Percentiles rank a stretch among this genome's conserved stretches.
Evolutionary conservation across 2,888 invertebrate species (phyloP).

Genomic region (Ernsta delagoae): DNA sequence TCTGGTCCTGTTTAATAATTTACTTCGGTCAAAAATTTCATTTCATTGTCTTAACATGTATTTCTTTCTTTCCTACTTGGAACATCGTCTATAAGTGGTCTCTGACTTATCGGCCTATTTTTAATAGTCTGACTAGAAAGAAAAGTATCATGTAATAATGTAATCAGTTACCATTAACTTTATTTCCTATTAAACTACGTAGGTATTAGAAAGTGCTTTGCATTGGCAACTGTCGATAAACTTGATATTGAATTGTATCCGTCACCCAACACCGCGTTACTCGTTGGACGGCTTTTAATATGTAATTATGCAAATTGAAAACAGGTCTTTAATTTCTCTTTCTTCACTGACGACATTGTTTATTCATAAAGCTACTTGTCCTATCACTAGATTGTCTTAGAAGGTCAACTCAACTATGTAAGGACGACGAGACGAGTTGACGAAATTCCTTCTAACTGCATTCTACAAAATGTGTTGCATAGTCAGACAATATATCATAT

Average conservation of each 20-base stretch:
- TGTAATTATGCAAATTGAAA: conserved; percentile 37
- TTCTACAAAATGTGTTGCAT: conserved; percentile 14
- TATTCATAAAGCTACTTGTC: conserved; percentile 30
- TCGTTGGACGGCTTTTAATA: conserved; percentile 36
- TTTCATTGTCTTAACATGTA: too few relatives aligned
- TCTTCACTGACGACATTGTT: conserved; percentile 37
- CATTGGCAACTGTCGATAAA: conserved; percentile 27
- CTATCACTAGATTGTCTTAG: conserved; percentile 36
- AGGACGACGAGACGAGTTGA: conserved; percentile 23
- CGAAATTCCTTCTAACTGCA: conserved; percentile 24
- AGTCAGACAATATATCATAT: neutral
- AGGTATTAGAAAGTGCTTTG: conserved; percentile 32
- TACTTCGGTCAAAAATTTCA: neutral
- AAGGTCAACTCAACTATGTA: conserved; percentile 31
- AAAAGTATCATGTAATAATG: too few relatives aligned
- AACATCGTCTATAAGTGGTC: too few relatives aligned
- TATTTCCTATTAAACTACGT: neutral
- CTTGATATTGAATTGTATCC: conserved; percentile 38
- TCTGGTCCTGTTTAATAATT: neutral
- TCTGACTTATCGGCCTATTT: too few relatives aligned
- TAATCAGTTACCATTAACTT: neutral
- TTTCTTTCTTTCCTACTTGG: too few relatives aligned
- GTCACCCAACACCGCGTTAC: conserved; percentile 35
- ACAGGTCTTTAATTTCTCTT: conserved; percentile 38
- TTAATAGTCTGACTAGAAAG: too few relatives aligned